A percentile compares a stretch with the other conserved stretches of the same genome.
Evolutionary conservation across 2,113 vertebrate species (phyloP).

Genomic region (Chionis minor): DNA sequence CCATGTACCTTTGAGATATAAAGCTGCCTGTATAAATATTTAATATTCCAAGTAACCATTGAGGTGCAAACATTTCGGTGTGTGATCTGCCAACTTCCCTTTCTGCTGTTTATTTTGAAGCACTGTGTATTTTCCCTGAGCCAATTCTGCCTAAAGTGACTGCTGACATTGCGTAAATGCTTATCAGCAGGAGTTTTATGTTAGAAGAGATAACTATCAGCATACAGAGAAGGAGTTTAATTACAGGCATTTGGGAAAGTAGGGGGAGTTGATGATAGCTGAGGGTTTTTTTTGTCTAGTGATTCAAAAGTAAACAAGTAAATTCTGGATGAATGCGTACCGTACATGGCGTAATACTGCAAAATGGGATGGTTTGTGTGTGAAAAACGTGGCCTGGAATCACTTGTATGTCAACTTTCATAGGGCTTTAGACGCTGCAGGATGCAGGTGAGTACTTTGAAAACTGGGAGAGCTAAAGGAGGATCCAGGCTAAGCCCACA

Average conservation of each 20-base stretch:
- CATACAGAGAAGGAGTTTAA: slow-evolving; percentile 33
- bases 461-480: neutral
- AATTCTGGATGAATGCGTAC: neutral
- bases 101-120: slow-evolving; percentile 44
- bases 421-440: neutral
- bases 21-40: slow-evolving; percentile 56
- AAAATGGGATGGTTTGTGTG: neutral
- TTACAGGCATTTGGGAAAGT: slow-evolving; percentile 38
- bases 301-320: slow-evolving; percentile 38
- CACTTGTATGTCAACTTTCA: neutral
- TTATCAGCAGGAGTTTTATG: slow-evolving; percentile 45
- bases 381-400: neutral
- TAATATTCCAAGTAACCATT: slow-evolving; percentile 11
- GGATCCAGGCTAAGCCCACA: neutral
- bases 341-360: neutral
- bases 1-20: neutral
- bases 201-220: slow-evolving; percentile 35
- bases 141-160: slow-evolving; percentile 36
- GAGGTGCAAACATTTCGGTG: slow-evolving; percentile 27
- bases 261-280: slow-evolving; percentile 40
- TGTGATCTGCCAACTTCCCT: slow-evolving; percentile 21
- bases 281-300: neutral
- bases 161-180: slow-evolving; percentile 51
- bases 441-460: neutral
- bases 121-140: slow-evolving; percentile 1